A percentile compares a stretch with the other conserved stretches of the same genome.
These are phyloP conservation scores for Camponotus pennsylvanicus DNA, from an alignment of 1,140 invertebrate species.

Conservation along the genomic window DNA sequence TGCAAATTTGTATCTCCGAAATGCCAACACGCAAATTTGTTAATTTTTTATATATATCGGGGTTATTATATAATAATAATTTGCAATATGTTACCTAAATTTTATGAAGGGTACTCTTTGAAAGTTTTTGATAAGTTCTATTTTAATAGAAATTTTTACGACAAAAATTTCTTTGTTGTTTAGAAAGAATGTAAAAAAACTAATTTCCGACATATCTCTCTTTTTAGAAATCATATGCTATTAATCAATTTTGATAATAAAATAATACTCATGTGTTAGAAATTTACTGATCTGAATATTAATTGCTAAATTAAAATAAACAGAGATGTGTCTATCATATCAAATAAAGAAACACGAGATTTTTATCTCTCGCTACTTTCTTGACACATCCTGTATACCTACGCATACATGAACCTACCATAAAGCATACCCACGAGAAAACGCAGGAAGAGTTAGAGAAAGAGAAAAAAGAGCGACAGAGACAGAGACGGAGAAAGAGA, in stretches of 20 bases:
- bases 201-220: not conserved
- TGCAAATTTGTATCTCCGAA: not conserved
- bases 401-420: not conserved
- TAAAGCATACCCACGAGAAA: slow-evolving; percentile 13
- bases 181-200: not conserved
- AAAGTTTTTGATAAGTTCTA: not conserved
- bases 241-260: not conserved
- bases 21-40: not conserved
- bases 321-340: not conserved
- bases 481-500: slow-evolving; percentile 48
- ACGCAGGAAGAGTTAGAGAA: slow-evolving; percentile 11
- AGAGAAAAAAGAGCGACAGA: slow-evolving; percentile 66
- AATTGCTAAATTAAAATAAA: not conserved
- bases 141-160: not conserved
- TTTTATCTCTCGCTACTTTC: not conserved
- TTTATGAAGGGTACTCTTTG: not conserved
- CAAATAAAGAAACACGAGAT: not conserved
- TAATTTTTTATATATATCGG: not conserved
- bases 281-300: not conserved
- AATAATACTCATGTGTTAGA: not conserved
- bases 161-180: not conserved
- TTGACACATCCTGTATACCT: not conserved
- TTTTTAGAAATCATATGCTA: not conserved
- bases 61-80: not conserved
- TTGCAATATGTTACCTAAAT: not conserved